phyloP scores from a whole-genome alignment of 2,797 vertebrate genomes.

The Ibycter americanus region DNA sequence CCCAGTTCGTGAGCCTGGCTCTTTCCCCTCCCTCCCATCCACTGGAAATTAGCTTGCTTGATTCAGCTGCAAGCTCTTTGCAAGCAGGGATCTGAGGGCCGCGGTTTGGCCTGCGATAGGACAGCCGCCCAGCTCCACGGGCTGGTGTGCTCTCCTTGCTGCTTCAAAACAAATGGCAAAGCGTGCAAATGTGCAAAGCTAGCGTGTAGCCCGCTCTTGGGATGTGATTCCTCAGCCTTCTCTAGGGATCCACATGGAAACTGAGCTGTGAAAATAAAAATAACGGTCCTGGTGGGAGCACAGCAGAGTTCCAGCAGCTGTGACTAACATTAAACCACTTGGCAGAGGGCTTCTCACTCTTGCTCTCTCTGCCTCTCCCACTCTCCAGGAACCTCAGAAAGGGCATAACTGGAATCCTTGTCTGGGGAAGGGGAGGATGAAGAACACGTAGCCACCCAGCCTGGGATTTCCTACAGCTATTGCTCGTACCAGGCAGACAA shows the following conservation, averaged over 20 bases:
- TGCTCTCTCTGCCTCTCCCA: neutral
- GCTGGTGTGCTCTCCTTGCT: neutral
- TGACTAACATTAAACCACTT: neutral
- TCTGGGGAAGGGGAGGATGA: neutral
- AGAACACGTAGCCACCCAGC: neutral
- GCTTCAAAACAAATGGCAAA: neutral
- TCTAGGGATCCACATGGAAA: neutral
- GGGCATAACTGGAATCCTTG: neutral
- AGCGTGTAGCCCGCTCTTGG: rapidly evolving
- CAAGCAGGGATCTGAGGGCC: neutral
- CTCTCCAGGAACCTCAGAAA: neutral
- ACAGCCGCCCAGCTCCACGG: neutral
- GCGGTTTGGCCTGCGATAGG: rapidly evolving
- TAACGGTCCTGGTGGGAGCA: neutral
- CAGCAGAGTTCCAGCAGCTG: neutral
- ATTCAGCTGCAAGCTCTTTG: neutral
- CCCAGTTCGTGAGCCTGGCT: neutral
- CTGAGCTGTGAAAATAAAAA: neutral
- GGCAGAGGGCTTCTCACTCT: neutral
- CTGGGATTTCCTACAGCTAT: neutral
- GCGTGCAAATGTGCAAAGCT: neutral
- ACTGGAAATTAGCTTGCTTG: neutral
- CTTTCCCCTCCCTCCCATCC: neutral
- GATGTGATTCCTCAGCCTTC: neutral
- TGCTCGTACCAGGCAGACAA: neutral